phyloP scores from a whole-genome alignment of 2,113 vertebrate genomes.

The Plecotus auritus region DNA sequence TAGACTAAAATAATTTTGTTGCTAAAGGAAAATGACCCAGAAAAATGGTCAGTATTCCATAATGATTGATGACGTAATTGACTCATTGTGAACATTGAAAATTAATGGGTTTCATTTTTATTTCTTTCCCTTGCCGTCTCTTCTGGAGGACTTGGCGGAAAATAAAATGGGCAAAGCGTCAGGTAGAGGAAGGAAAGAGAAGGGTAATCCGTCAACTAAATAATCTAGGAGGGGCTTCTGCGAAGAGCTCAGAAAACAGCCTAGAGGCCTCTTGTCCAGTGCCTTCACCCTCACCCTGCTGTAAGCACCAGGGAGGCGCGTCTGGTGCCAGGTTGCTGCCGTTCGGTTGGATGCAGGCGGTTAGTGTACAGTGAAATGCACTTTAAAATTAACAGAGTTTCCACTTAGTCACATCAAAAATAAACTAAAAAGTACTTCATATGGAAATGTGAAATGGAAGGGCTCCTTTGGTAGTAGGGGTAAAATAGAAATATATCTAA shows the following conservation, averaged over 20 bases:
- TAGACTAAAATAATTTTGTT: not conserved
- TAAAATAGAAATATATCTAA: not conserved
- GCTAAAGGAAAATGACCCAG: not conserved
- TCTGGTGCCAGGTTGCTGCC: not conserved
- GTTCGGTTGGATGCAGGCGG: not conserved
- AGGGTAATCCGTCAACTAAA: fast-evolving
- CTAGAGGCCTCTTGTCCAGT: fast-evolving
- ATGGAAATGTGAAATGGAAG: not conserved
- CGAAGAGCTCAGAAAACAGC: not conserved
- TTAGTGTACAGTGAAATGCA: not conserved
- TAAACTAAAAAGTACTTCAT: conserved; percentile 22
- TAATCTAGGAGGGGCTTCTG: not conserved
- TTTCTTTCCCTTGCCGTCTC: not conserved
- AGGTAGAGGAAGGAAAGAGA: not conserved
- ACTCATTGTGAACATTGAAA: not conserved
- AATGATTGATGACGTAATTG: not conserved
- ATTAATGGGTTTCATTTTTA: not conserved
- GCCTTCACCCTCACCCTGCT: fast-evolving
- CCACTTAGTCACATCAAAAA: not conserved
- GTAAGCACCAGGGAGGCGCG: not conserved
- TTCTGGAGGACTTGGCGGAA: not conserved
- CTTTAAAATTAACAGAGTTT: not conserved
- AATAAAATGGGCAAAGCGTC: not conserved
- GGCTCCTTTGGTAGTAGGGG: not conserved
- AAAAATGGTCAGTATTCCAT: not conserved